Conservation (phyloP, 2,113 vertebrate species). For the Struthidea cinerea region DNA sequence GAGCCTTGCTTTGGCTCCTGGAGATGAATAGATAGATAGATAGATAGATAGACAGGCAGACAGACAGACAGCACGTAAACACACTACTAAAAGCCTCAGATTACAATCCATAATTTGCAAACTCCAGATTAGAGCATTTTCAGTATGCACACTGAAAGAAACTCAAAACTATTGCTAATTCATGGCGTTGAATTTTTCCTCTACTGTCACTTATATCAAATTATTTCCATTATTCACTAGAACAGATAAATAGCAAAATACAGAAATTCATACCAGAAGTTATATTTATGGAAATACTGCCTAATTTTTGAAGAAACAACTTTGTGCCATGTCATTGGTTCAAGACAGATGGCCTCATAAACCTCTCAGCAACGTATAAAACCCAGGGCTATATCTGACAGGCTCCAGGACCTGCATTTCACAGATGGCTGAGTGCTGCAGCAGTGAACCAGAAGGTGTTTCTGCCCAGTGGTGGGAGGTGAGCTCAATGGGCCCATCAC, state of each 20-base stretch:
- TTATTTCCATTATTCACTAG: background rate
- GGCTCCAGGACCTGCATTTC: background rate
- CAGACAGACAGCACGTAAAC: background rate
- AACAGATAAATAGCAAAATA: background rate
- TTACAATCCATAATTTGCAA: background rate
- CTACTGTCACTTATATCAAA: background rate
- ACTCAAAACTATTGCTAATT: background rate
- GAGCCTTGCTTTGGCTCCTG: background rate
- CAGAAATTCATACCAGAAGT: background rate
- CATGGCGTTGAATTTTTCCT: background rate
- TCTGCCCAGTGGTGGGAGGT: background rate
- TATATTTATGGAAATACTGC: background rate
- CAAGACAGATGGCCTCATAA: conserved; percentile 36
- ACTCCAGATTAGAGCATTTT: background rate
- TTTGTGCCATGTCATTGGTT: background rate
- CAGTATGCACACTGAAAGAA: background rate
- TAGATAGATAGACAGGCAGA: background rate
- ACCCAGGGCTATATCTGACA: background rate
- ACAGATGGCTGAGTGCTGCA: background rate
- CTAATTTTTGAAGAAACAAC: conserved; percentile 1
- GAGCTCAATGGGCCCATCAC: background rate
- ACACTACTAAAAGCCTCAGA: background rate
- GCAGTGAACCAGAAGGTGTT: background rate
- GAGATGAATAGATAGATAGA: background rate
- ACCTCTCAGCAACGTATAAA: conserved; percentile 20